Evolutionary conservation across 2,888 invertebrate genomes (phyloP), one percentile per base, ranked within the genome.

Genomic region (Eilema griseolum): DNA sequence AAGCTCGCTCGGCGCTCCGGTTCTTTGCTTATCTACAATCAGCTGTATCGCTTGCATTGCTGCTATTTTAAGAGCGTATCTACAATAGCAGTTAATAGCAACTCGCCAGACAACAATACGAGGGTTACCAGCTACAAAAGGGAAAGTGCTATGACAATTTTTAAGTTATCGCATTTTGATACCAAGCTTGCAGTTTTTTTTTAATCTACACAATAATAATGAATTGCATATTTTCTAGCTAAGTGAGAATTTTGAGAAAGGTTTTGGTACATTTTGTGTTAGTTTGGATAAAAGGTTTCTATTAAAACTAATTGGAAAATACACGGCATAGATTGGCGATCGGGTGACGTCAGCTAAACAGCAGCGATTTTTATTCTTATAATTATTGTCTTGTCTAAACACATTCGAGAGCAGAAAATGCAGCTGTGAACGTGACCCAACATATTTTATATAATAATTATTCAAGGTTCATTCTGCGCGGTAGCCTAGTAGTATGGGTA

Each of bases 61-160:
- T 52, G 52, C 52, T 52, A 52, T 52, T 52, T 52, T n/a, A 52
- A 52, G 52, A 52, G 52, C 52, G 16, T 46, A 46, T 46, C 46
- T 46, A 52, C 52, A 52, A n/a, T n/a, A 52, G 52, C 0, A 46
- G 20, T 46, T 20, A 46, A 46, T 46, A 46, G 46, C 20, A 46
- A 20, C 46, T 20, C 20, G 8, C 1, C 46, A 46, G 46, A 46
- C 46, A 46, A 46, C 16, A 41, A 7, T 46, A 20, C 12, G 20
- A 3, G 46, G 16, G 4, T 41, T 7, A 4, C 8, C 1, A 46
- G n/a, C n/a, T 20, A 52, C 10, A 52, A n/a, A 52, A 52, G n/a
- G 52, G 10, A n/a, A 52, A 52, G 8, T 20, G 12, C 20, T 20
- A 20, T 46, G 46, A 20, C 16, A 41, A 4, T 41, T 14, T 37